These are phyloP conservation scores for Callaeas wilsoni DNA, from an alignment of 2,113 vertebrate genomes.

Conservation along the genomic window DNA sequence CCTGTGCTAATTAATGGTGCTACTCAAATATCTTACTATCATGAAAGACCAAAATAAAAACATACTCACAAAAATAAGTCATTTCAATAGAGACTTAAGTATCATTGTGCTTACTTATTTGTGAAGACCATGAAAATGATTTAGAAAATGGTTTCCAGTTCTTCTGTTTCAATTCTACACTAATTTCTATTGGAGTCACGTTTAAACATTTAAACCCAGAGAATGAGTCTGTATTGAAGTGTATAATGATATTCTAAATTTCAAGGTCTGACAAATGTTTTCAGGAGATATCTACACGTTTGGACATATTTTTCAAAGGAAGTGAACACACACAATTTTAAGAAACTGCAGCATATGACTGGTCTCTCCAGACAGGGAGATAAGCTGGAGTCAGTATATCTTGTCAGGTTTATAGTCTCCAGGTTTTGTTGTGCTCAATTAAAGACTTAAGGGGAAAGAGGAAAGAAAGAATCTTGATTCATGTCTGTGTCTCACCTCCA, in stretches of 20 bases:
- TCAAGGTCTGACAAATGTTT: background rate
- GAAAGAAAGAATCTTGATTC: background rate
- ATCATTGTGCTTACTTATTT: background rate
- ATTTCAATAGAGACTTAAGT: background rate
- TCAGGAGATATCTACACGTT: background rate
- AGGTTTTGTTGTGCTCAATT: background rate
- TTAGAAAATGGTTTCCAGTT: background rate
- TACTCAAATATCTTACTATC: background rate
- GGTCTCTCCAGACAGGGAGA: background rate
- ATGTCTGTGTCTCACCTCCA: background rate
- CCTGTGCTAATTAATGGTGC: background rate
- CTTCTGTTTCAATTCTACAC: background rate
- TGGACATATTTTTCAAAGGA: background rate
- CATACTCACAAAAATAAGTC: background rate
- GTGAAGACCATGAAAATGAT: background rate
- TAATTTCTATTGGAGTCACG: background rate
- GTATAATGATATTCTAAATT: background rate
- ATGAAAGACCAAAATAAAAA: background rate
- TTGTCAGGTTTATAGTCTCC: background rate
- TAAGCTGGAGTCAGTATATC: background rate
- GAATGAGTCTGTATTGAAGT: background rate
- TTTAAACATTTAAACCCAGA: background rate
- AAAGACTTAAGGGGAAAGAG: background rate
- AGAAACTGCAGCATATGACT: background rate
- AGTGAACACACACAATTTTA: background rate